phyloP scores from a whole-genome alignment of 2,113 vertebrate species.

The Chaenocephalus aceratus region DNA sequence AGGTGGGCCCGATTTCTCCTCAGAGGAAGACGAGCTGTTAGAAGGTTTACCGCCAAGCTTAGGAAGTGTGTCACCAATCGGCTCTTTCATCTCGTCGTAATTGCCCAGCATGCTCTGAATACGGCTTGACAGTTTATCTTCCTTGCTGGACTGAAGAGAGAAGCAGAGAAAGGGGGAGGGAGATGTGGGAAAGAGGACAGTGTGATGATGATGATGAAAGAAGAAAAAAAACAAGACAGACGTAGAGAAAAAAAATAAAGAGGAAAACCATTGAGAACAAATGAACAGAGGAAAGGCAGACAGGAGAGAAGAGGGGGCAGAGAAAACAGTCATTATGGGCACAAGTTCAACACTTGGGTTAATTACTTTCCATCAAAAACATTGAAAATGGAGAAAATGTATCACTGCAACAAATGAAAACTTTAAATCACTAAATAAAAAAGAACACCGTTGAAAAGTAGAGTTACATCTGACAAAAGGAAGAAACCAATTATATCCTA shows the following conservation, averaged over 20 bases:
- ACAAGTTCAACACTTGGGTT: constrained; percentile 48
- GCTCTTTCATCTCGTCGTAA: constrained; percentile 99
- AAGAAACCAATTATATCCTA: background rate
- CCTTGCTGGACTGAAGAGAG: constrained; percentile 91
- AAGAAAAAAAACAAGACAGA: background rate
- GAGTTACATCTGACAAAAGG: constrained; percentile 2
- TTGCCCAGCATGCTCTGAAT: constrained; percentile 99
- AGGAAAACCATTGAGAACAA: constrained; percentile 3
- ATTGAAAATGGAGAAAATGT: constrained; percentile 4
- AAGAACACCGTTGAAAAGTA: background rate
- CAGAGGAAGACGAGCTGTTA: constrained; percentile 88
- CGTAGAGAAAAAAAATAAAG: background rate
- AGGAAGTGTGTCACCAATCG: constrained; percentile 91
- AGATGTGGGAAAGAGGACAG: constrained; percentile 18
- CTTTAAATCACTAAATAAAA: constrained; percentile 6
- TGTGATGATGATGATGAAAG: background rate
- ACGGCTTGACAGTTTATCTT: constrained; percentile 98
- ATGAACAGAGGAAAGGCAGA: constrained; percentile 28
- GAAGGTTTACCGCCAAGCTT: constrained; percentile 91
- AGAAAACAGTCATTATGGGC: constrained; percentile 47
- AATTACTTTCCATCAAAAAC: constrained; percentile 35
- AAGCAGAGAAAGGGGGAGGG: constrained; percentile 28
- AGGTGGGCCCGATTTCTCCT: constrained; percentile 90
- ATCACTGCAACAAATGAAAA: constrained; percentile 2
- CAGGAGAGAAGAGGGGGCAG: constrained; percentile 19